Evolutionary conservation across 2,888 invertebrate genomes (phyloP).

Genomic region (Chelonus formosanus): DNA sequence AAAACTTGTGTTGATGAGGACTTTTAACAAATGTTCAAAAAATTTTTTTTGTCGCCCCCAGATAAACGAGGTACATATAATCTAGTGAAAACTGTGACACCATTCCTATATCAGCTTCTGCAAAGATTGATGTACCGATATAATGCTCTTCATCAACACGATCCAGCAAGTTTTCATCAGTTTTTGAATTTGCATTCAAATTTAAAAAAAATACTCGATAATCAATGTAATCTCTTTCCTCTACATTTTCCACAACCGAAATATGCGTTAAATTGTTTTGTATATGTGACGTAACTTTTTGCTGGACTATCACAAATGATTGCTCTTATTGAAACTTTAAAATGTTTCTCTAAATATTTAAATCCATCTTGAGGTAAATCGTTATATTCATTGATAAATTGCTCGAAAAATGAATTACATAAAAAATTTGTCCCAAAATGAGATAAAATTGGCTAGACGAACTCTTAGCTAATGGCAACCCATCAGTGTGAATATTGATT

Average conservation of each 20-base stretch:
- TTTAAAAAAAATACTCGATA: conserved; percentile 12
- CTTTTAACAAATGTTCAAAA: too few species aligned
- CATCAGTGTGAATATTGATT: conserved; percentile 39
- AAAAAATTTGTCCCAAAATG: conserved; percentile 15
- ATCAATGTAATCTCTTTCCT: conserved; percentile 5
- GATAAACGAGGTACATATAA: conserved; percentile 47
- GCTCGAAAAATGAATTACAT: conserved; percentile 9
- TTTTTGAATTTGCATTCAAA: conserved; percentile 2
- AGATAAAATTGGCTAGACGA: conserved; percentile 38
- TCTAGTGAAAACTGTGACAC: conserved; percentile 46
- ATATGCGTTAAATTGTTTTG: conserved; percentile 17
- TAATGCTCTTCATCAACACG: conserved; percentile 13
- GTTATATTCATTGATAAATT: conserved; percentile 20
- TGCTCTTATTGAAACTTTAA: conserved; percentile 6
- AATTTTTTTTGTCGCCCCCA: conserved; percentile 46
- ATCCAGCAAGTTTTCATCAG: conserved; percentile 14
- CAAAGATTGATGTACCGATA: conserved; percentile 37
- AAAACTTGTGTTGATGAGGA: too few species aligned
- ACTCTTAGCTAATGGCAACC: conserved; percentile 40
- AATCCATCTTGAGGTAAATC: conserved; percentile 6
- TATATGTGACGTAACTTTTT: conserved; percentile 5
- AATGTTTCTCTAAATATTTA: not conserved
- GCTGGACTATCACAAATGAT: conserved; percentile 21
- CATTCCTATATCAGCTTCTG: conserved; percentile 42
- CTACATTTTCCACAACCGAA: conserved; percentile 14